Percentiles rank a stretch among this genome's conserved stretches.
Conservation (phyloP, 2,113 vertebrate species). For the Mastomys natalensis region DNA sequence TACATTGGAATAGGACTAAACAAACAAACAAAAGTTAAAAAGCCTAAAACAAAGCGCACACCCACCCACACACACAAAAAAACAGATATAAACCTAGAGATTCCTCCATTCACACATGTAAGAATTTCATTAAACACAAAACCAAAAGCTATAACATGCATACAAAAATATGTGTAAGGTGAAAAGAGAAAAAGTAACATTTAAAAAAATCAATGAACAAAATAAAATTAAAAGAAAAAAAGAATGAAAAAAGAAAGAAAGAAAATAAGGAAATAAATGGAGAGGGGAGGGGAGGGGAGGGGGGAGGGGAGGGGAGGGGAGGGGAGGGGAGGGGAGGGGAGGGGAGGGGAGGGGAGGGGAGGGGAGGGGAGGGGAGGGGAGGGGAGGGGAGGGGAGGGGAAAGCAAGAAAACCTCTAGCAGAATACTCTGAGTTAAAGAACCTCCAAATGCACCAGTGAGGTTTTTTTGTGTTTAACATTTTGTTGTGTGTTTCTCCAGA, state of each 20-base stretch:
- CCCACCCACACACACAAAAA: too few relatives aligned
- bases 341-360: too few relatives aligned
- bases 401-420: background rate
- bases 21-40: background rate
- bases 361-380: too few relatives aligned
- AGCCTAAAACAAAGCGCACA: background rate
- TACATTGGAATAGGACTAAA: background rate
- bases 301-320: too few relatives aligned
- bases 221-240: background rate
- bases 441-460: background rate
- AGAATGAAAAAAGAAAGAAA: too few relatives aligned
- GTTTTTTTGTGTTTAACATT: background rate
- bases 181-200: background rate
- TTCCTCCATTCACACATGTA: background rate
- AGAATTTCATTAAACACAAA: background rate
- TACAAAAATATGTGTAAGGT: background rate
- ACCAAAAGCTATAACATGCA: background rate
- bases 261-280: too few relatives aligned
- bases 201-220: background rate
- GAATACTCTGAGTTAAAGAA: background rate
- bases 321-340: rapidly evolving
- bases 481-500: background rate
- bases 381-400: too few relatives aligned
- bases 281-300: too few relatives aligned
- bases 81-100: background rate